Conservation (phyloP, 2,888 invertebrate species). For the Ochropacha duplaris region DNA sequence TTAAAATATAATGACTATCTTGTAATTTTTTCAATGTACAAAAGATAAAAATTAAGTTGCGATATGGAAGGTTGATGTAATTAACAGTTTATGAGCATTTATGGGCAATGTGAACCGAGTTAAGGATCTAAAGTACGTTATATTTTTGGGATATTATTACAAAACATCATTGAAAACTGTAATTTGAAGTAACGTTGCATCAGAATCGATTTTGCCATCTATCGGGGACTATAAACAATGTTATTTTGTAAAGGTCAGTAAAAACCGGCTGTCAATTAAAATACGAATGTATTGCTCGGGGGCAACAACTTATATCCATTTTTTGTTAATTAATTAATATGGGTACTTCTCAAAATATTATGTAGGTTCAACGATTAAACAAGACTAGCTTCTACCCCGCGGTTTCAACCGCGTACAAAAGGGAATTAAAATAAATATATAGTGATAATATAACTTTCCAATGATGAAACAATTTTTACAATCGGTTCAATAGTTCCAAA, state of each 20-base stretch:
- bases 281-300: neutral
- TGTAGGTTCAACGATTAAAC: too few species aligned
- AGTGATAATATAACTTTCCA: too few species aligned
- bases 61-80: slow-evolving; percentile 26
- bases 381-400: too few species aligned
- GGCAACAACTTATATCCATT: neutral
- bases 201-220: slow-evolving; percentile 26
- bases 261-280: neutral
- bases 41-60: slow-evolving; percentile 38
- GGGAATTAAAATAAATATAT: too few species aligned
- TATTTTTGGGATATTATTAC: slow-evolving; percentile 23
- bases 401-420: too few species aligned
- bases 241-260: neutral
- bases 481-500: too few species aligned
- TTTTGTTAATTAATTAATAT: neutral
- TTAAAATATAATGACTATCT: slow-evolving; percentile 34
- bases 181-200: slow-evolving; percentile 41
- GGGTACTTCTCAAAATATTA: too few species aligned
- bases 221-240: slow-evolving; percentile 33
- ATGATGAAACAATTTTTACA: too few species aligned
- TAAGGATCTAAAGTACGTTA: slow-evolving; percentile 24
- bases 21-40: slow-evolving; percentile 40
- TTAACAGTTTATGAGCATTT: slow-evolving; percentile 27
- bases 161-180: slow-evolving; percentile 24
- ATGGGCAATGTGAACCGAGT: slow-evolving; percentile 17